Percentiles rank a stretch among this genome's conserved stretches.
Evolutionary conservation across 2,113 vertebrate species (phyloP).

Genomic region (Glaucomys volans): DNA sequence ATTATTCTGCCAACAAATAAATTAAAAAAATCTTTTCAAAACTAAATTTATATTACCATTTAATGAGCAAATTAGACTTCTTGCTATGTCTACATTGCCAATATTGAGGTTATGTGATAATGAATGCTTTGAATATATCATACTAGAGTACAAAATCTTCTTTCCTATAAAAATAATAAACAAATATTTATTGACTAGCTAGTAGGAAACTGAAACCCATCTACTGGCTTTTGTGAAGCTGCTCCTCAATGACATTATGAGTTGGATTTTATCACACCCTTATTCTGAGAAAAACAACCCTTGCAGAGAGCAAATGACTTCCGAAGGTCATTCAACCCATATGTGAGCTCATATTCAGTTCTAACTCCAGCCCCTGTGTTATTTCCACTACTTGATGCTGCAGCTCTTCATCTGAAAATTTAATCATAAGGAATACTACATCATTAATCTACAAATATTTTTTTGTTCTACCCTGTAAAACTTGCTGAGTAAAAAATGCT

Average conservation of each 20-base stretch:
- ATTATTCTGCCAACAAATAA: conserved; percentile 55
- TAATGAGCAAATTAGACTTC: neutral
- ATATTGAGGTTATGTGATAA: neutral
- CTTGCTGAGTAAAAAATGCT: conserved; percentile 46
- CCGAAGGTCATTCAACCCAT: conserved; percentile 12
- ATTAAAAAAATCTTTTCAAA: conserved; percentile 5
- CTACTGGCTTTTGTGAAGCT: neutral
- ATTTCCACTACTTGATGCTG: conserved; percentile 55
- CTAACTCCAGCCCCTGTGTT: neutral
- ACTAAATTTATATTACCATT: conserved; percentile 42
- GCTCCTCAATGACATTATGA: neutral
- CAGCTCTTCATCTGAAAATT: conserved; percentile 60
- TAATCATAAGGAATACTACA: conserved; percentile 63
- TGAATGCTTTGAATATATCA: neutral
- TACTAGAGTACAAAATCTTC: neutral
- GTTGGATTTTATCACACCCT: conserved; percentile 13
- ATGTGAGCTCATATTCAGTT: neutral
- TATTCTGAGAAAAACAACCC: neutral
- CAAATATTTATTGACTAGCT: conserved; percentile 28
- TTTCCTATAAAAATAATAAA: conserved; percentile 47
- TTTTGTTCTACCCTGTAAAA: conserved; percentile 66
- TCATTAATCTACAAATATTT: conserved; percentile 68
- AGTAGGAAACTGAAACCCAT: neutral
- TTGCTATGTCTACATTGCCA: neutral
- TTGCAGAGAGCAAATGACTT: neutral